Evolutionary conservation across 1,140 invertebrate genomes (phyloP), one percentile per base, ranked within the genome.

Genomic region (Pomacea maculata): DNA sequence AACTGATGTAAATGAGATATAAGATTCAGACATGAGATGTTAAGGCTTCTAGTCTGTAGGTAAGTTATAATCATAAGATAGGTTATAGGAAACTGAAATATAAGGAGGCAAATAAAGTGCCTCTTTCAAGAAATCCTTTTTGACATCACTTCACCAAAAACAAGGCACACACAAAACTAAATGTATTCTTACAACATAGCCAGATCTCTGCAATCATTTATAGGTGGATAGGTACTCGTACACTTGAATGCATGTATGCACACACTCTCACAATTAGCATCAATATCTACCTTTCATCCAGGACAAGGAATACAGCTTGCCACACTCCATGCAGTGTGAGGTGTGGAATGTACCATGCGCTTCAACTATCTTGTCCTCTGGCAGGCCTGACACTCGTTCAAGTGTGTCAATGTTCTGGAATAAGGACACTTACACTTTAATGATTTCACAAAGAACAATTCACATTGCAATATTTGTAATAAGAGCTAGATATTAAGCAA

Each of bases 311-410:
- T 96, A 97, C 85, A 95, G 92, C 84, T 94, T 93, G 11, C 92
- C 90, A 88, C 97, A 99, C 25, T 94, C 92, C 3, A 96, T 90
- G 90, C 97, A 99, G 87, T 96, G 96, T 55, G 96, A 96, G 1
- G 95, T 95, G 88, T 96, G 93, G 90, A 98, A 98, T 25, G 96
- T 96, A 11, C 97, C 97, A 91, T 99, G 97, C 54, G 97, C 97
- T 91, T 99, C 97, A 3, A 98, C 95, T 72, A 98, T 89, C 92
- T 96, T 97, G 0, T 97, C 95, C 21, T 93, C 94, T 5, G 95
- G 94, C 78, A 99, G 91, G n/a, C 96, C 96, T 77, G 97, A 95
- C 9, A 96, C 92, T 86, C 96, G 92, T 91, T 99, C 97, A 75
- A 99, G 90, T 0, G 96, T 97, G 90, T 99, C 98, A 85, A 99